These are phyloP conservation scores for Chromis chromis DNA, from an alignment of 2,797 vertebrate genomes.

Conservation along the genomic window DNA sequence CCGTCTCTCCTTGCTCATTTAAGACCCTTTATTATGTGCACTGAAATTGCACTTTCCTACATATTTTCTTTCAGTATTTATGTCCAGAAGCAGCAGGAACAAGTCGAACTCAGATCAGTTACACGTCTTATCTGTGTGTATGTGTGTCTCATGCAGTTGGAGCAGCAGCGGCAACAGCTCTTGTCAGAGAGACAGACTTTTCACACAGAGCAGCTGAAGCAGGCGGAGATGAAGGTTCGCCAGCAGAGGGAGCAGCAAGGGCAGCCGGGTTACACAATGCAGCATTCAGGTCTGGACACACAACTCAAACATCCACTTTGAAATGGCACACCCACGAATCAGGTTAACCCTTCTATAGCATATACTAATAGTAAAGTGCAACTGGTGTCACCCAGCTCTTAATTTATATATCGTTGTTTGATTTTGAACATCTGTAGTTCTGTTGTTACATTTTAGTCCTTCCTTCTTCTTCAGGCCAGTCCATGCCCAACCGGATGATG, in stretches of 20 bases:
- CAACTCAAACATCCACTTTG: background rate
- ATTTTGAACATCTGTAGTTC: background rate
- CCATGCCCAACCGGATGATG: constrained; percentile 86
- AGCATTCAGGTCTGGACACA: constrained; percentile 83
- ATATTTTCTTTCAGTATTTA: background rate
- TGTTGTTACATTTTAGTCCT: constrained; percentile 5
- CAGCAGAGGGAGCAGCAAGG: constrained; percentile 86
- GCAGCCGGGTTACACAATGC: constrained; percentile 80
- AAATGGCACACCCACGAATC: background rate
- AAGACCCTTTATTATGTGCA: background rate
- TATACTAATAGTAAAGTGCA: background rate
- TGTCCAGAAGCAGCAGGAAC: background rate
- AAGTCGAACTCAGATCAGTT: background rate
- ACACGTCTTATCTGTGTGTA: background rate
- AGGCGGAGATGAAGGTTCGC: constrained; percentile 89
- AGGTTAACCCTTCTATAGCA: background rate
- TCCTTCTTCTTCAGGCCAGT: constrained; percentile 73
- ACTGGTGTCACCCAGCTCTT: background rate
- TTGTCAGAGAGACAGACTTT: constrained; percentile 95
- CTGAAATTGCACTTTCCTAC: background rate
- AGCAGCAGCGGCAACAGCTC: constrained; percentile 97
- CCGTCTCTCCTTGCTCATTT: background rate
- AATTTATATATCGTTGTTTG: background rate
- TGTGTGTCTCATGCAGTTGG: constrained; percentile 82
- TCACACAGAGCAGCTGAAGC: constrained; percentile 97